Conservation (phyloP, 2,888 invertebrate species). For the Campoletis raptor region DNA sequence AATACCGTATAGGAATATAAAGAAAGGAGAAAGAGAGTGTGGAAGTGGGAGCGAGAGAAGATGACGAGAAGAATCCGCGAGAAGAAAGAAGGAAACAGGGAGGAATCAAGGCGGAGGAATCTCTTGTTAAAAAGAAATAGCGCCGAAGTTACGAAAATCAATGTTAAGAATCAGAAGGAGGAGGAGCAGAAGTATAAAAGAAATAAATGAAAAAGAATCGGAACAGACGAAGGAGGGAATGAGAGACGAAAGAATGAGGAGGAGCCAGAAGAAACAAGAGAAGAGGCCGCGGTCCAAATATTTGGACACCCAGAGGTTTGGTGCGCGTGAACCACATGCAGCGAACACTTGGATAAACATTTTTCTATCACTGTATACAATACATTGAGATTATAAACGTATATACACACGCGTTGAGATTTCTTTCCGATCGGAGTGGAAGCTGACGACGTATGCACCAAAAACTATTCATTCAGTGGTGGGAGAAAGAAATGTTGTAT, state of each 20-base stretch:
- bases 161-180: slow-evolving; percentile 62
- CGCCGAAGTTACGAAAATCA: slow-evolving; percentile 63
- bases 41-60: slow-evolving; percentile 34
- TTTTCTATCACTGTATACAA: slow-evolving; percentile 1
- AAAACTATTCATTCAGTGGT: slow-evolving; percentile 23
- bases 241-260: slow-evolving; percentile 10
- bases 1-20: slow-evolving; percentile 62
- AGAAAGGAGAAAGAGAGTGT: slow-evolving; percentile 36
- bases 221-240: slow-evolving; percentile 25
- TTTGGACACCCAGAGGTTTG: slow-evolving; percentile 78
- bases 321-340: slow-evolving; percentile 63
- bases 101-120: slow-evolving; percentile 56
- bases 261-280: slow-evolving; percentile 51
- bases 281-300: slow-evolving; percentile 79
- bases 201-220: not conserved
- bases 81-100: slow-evolving; percentile 45
- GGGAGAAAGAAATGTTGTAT: slow-evolving; percentile 13
- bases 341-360: not conserved
- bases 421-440: slow-evolving; percentile 48
- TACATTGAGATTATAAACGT: not conserved
- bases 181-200: slow-evolving; percentile 54
- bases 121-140: slow-evolving; percentile 67
- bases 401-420: not conserved
- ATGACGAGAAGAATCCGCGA: slow-evolving; percentile 49
- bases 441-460: slow-evolving; percentile 62